Evolutionary conservation across 2,113 vertebrate species (phyloP).

Genomic region (Pandion haliaetus): DNA sequence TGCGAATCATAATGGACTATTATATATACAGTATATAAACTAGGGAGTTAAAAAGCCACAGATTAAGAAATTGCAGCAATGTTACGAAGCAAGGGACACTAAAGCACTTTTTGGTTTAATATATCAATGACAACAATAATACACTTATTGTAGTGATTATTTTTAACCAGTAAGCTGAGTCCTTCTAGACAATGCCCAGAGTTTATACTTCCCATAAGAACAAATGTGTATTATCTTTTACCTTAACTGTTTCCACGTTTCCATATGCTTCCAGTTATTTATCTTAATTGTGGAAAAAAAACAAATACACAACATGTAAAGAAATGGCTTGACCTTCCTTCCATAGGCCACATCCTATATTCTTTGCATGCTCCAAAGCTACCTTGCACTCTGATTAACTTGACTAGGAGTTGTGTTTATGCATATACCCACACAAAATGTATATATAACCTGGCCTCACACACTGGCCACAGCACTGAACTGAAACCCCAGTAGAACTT

Average conservation of each 20-base stretch:
- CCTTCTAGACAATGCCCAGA: background rate
- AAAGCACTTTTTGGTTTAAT: background rate
- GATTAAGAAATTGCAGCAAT: background rate
- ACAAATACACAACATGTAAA: conserved; percentile 2
- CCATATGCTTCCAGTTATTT: background rate
- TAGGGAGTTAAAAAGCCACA: background rate
- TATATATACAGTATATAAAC: background rate
- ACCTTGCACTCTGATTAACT: background rate
- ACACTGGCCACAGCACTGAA: accelerated
- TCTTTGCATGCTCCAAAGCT: background rate
- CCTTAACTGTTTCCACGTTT: background rate
- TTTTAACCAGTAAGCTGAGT: background rate
- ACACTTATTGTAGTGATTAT: background rate
- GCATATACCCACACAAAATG: background rate
- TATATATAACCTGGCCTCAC: background rate
- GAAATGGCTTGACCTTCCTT: conserved; percentile 29
- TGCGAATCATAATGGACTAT: background rate
- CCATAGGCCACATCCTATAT: background rate
- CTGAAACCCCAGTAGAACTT: conserved; percentile 9
- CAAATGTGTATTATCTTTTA: background rate
- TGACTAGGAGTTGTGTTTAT: background rate
- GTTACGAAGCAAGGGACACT: background rate
- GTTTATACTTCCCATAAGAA: background rate
- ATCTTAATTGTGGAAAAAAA: conserved; percentile 11
- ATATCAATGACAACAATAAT: background rate